Evolutionary conservation across 2,888 invertebrate genomes (phyloP), one percentile per base, ranked within the genome.

Genomic region (Sphaeridia pumilis): DNA sequence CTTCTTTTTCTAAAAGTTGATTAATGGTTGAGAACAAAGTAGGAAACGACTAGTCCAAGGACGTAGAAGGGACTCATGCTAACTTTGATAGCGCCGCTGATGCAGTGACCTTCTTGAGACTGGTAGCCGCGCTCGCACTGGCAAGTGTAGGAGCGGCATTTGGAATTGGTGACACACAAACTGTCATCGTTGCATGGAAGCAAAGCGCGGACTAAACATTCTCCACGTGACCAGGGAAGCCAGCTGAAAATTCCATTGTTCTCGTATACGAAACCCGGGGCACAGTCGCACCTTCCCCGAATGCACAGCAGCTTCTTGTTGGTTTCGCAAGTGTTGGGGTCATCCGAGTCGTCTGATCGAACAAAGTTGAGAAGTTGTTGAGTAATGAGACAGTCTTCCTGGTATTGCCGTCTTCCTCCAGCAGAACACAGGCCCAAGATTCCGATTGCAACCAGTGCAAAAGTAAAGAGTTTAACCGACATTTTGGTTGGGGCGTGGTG

Each of bases 261-360:
- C 12, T 57, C 55, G 28, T 55, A 55, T 34, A 49, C 50, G 2
- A 12, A 28, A 4, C 43, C 38, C 5, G 57, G 55, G 14, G 24
- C 36, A 25, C 57, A 57, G 2, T n/a, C 35, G 38, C 57, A 57
- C 36, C 49, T 52, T 3, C 46, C 46, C 2, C 4, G 20, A 24
- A 42, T 3, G 26, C 57, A 57, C 22, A 55, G 5, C 14, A 57
- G 49, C n/a, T 49, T 46, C 38, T 55, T 55, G 24, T 50, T 50
- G n/a, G 52, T 38, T 31, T 55, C 35, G 38, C 54, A 57, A 10
- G 31, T 50, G 26, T 55, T 49, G 0, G 51, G 46, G n/a, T 52
- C 41, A 36, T 55, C 57, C 25, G 49, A 27, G 3, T 47, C 52
- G 21, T 55, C 52, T 2, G 21, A 28, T 2, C 35, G 45, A 28